Conservation (phyloP, 53 echinoderm and acorn worm species). For the Echinometra lucunter region DNA sequence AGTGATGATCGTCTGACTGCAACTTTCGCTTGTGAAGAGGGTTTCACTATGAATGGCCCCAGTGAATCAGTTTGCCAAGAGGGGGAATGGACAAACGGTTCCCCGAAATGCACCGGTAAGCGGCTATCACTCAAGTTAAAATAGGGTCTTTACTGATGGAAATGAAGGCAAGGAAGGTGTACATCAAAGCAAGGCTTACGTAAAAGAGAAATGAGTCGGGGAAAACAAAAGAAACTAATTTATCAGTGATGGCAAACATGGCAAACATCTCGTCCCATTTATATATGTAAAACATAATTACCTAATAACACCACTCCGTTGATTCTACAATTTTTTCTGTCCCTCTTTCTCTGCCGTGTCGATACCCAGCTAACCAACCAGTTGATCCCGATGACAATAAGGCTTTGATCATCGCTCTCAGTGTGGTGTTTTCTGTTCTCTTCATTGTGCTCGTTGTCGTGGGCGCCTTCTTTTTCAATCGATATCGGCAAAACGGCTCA, state of each 20-base stretch:
- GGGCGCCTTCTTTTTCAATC: not conserved
- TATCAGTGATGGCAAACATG: not conserved
- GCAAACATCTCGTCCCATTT: not conserved
- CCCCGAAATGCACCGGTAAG: conserved; percentile 45
- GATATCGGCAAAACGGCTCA: conserved; percentile 39
- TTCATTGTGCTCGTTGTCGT: conserved; percentile 48
- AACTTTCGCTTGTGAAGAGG: conserved; percentile 21
- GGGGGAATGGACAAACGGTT: not conserved
- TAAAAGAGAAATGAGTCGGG: too few relatives aligned
- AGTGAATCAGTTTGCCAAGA: not conserved
- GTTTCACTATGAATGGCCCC: not conserved
- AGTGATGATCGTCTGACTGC: not conserved
- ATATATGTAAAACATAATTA: not conserved
- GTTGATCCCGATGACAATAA: not conserved
- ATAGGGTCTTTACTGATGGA: too few relatives aligned
- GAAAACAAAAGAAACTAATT: not conserved
- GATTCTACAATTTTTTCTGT: conserved; percentile 67
- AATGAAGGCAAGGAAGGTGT: too few relatives aligned
- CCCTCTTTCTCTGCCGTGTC: conserved; percentile 59
- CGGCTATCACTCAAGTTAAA: too few relatives aligned
- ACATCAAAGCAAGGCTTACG: not conserved
- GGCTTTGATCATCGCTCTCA: conserved; percentile 51
- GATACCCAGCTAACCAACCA: not conserved
- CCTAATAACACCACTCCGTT: conserved; percentile 58
- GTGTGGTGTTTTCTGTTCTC: conserved; percentile 24